These are phyloP conservation scores for Pogona vitticeps DNA, from an alignment of 2,113 vertebrate species.

Conservation along the genomic window DNA sequence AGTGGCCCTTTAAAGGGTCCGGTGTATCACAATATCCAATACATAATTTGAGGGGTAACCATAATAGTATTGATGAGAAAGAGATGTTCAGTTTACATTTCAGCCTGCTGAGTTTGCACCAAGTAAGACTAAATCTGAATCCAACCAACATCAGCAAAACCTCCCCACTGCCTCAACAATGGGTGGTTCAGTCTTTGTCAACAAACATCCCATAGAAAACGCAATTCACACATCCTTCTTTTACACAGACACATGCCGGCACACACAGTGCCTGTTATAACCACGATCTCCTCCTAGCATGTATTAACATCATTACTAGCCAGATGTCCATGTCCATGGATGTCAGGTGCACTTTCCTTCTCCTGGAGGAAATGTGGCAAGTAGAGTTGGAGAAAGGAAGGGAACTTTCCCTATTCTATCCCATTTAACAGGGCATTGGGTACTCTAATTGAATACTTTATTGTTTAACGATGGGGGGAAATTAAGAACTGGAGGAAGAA, in stretches of 20 bases:
- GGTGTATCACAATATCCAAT: no score
- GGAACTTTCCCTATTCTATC: neutral
- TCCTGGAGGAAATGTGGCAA: neutral
- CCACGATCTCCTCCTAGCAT: neutral
- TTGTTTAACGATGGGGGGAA: slow-evolving; percentile 63
- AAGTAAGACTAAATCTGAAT: neutral
- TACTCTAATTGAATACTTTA: neutral
- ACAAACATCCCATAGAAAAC: no score
- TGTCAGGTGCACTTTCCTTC: neutral
- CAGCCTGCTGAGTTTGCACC: no score
- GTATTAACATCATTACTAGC: neutral
- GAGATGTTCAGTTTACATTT: neutral
- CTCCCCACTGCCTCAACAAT: neutral
- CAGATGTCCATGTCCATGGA: no score
- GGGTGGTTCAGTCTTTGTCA: neutral
- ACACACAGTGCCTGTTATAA: neutral
- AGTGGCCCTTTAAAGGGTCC: no score
- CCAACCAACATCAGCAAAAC: neutral
- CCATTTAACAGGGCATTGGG: neutral
- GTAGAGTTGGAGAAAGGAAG: neutral
- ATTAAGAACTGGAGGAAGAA: slow-evolving; percentile 47
- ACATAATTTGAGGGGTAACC: neutral
- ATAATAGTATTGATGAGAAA: neutral
- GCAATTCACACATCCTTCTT: neutral
- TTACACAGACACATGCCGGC: neutral